Evolutionary conservation across 2,113 vertebrate species (phyloP).

Genomic region (Pseudorasbora parva): DNA sequence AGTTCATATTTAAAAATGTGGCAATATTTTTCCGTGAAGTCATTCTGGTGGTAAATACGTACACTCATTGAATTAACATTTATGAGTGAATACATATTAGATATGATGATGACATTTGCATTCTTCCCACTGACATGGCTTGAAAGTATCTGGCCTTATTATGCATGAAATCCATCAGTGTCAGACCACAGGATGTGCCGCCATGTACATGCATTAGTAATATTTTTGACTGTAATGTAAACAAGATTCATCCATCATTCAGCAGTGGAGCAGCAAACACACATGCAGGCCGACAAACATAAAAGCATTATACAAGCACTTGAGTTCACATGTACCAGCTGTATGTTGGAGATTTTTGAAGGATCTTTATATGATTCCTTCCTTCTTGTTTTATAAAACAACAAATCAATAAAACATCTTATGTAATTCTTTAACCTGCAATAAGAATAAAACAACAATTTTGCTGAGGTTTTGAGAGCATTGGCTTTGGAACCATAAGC

Average conservation of each 20-base stretch:
- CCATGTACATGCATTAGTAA: slow-evolving; percentile 28
- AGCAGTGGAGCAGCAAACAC: neutral
- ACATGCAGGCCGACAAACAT: neutral
- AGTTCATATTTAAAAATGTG: slow-evolving; percentile 54
- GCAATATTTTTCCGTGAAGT: slow-evolving; percentile 40
- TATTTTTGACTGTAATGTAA: slow-evolving; percentile 32
- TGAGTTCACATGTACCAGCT: neutral
- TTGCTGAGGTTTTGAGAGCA: slow-evolving; percentile 43
- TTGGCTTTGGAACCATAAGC: slow-evolving; percentile 43
- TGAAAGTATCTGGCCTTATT: slow-evolving; percentile 26
- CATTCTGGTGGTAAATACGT: slow-evolving; percentile 37
- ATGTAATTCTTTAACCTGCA: slow-evolving; percentile 37
- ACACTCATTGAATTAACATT: slow-evolving; percentile 46
- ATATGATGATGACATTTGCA: slow-evolving; percentile 17
- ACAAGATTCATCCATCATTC: slow-evolving; percentile 35
- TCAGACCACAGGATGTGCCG: slow-evolving; percentile 27
- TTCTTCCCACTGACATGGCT: neutral
- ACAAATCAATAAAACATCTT: slow-evolving; percentile 43
- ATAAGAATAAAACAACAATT: slow-evolving; percentile 39
- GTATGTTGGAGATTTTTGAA: neutral
- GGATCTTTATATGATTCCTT: slow-evolving; percentile 10
- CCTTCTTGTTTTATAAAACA: slow-evolving; percentile 24
- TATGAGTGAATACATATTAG: slow-evolving; percentile 41
- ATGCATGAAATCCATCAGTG: slow-evolving; percentile 29
- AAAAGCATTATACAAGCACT: neutral